phyloP scores from a whole-genome alignment of 1,140 invertebrate species.

The Drosophila mojavensis region DNA sequence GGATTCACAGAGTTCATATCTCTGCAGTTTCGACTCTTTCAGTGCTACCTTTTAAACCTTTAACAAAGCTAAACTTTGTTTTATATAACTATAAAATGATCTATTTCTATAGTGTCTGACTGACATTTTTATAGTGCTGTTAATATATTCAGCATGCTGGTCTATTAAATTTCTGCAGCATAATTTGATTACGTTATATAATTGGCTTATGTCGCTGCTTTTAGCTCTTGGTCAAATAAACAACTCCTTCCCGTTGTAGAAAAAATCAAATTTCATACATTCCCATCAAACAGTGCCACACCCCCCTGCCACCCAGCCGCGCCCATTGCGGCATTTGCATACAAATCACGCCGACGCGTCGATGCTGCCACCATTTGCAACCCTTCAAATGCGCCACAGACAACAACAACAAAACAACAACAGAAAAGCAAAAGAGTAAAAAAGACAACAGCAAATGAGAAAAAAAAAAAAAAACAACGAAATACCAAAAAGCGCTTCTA shows the following conservation, averaged over 20 bases:
- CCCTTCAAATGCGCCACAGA: slow-evolving; percentile 67
- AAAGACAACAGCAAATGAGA: slow-evolving; percentile 3
- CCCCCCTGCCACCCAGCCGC: background rate
- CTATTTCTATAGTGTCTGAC: no score
- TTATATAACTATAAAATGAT: no score
- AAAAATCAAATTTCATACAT: slow-evolving; percentile 67
- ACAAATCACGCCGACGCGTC: slow-evolving; percentile 57
- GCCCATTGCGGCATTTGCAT: slow-evolving; percentile 58
- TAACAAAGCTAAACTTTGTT: no score
- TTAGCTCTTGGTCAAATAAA: slow-evolving; percentile 10
- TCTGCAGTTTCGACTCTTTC: no score
- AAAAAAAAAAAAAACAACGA: slow-evolving; percentile 8
- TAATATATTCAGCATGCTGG: background rate
- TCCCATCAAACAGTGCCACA: background rate
- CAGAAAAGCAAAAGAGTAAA: background rate
- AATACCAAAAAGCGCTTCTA: slow-evolving; percentile 56
- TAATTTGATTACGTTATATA: slow-evolving; percentile 70
- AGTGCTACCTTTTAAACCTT: no score
- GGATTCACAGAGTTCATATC: no score
- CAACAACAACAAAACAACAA: slow-evolving; percentile 8
- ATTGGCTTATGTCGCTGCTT: slow-evolving; percentile 57
- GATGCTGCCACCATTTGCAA: slow-evolving; percentile 45
- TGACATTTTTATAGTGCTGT: background rate
- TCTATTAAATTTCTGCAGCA: slow-evolving; percentile 16
- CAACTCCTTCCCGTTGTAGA: background rate